Evolutionary conservation across 1,140 invertebrate genomes (phyloP).

Genomic region (Orussus abietinus): DNA sequence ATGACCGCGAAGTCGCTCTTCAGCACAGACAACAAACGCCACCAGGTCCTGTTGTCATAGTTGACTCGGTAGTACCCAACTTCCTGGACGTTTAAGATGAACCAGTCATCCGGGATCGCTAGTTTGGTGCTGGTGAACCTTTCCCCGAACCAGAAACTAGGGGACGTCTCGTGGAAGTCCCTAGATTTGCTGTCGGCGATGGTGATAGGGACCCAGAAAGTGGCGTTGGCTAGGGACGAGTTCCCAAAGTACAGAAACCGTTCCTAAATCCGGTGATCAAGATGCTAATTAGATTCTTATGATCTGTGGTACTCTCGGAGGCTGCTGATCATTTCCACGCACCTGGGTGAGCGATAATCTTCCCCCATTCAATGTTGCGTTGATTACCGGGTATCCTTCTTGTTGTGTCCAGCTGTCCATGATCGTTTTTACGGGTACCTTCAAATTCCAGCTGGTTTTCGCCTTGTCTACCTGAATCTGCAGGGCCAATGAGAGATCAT

Average conservation of each 20-base stretch:
- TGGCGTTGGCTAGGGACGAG: conserved; percentile 2
- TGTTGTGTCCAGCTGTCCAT: conserved; percentile 69
- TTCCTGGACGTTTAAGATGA: conserved; percentile 60
- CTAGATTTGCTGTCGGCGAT: conserved; percentile 8
- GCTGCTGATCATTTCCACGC: not conserved
- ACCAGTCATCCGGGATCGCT: conserved; percentile 49
- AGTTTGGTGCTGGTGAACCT: conserved; percentile 21
- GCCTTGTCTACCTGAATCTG: conserved; percentile 47
- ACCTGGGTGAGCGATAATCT: conserved; percentile 52
- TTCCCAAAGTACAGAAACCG: conserved; percentile 16
- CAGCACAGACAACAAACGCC: conserved; percentile 51
- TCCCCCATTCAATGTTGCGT: conserved; percentile 47
- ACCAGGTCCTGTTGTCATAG: conserved; percentile 57
- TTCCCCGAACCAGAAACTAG: conserved; percentile 40
- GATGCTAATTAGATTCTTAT: not conserved
- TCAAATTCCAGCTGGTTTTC: conserved; percentile 22
- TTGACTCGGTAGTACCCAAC: conserved; percentile 65
- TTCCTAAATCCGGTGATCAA: conserved; percentile 6
- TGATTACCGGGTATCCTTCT: conserved; percentile 69
- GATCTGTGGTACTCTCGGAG: no score
- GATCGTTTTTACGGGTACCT: conserved; percentile 50
- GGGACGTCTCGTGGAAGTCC: conserved; percentile 12
- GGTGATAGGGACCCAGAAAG: conserved; percentile 33
- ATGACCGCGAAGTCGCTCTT: conserved; percentile 49
- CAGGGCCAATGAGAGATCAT: conserved; percentile 60